phyloP scores from a whole-genome alignment of 2,797 vertebrate genomes.

The Muscicapa striata region DNA sequence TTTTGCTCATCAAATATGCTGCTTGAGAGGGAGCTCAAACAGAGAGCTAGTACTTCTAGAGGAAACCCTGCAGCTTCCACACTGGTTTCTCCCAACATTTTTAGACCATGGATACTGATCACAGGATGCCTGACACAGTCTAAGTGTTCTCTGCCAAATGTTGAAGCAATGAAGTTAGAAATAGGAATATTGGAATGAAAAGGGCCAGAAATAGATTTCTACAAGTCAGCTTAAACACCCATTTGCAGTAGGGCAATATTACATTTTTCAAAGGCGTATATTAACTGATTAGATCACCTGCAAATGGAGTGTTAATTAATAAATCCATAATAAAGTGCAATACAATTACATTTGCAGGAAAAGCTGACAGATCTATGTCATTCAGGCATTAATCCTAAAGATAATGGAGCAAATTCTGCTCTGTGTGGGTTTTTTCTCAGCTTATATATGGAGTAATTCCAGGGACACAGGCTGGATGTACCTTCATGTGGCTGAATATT shows the following conservation, averaged over 20 bases:
- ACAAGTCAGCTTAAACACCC: conserved; percentile 28
- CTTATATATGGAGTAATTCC: not conserved
- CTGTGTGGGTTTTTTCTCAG: not conserved
- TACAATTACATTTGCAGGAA: conserved; percentile 29
- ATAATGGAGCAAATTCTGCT: not conserved
- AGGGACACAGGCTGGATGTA: not conserved
- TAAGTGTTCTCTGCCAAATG: conserved; percentile 24
- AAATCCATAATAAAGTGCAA: conserved; percentile 13
- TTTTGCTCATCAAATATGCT: not conserved
- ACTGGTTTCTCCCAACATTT: conserved; percentile 17
- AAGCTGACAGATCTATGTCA: not conserved
- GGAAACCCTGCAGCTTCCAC: conserved; percentile 39
- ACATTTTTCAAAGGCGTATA: not conserved
- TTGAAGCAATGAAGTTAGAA: conserved; percentile 40
- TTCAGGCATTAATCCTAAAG: conserved; percentile 23
- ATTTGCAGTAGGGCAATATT: not conserved
- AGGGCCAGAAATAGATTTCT: conserved; percentile 44
- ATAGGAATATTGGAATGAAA: conserved; percentile 1
- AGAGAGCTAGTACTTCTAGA: not conserved
- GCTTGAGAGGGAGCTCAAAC: conserved; percentile 13
- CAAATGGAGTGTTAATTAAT: conserved; percentile 52
- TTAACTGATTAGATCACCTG: conserved; percentile 47
- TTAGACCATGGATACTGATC: conserved; percentile 11
- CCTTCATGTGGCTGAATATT: not conserved
- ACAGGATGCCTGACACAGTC: not conserved